Evolutionary conservation across 2,113 vertebrate species (phyloP).

Genomic region (Synodontis membranacea): DNA sequence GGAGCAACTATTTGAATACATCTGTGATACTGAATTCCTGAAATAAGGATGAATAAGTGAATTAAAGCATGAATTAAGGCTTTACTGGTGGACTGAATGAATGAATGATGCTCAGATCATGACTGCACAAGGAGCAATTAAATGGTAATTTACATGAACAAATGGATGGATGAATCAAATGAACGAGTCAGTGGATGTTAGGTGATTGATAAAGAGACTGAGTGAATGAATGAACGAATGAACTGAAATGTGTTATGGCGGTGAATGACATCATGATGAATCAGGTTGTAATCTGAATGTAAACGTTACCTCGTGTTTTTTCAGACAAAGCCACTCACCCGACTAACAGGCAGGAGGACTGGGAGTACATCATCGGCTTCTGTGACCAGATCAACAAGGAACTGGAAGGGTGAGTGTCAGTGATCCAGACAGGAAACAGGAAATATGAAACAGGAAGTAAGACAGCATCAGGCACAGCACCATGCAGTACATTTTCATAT

Average conservation of each 20-base stretch:
- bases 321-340: conserved; percentile 98
- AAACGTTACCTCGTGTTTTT: not conserved
- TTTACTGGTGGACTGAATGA: not conserved
- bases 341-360: conserved; percentile 94
- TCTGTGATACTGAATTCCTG: not conserved
- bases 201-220: too few relatives aligned
- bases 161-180: not conserved
- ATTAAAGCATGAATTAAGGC: not conserved
- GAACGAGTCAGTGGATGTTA: not conserved
- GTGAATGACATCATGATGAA: not conserved
- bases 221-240: not conserved
- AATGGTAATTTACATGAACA: not conserved
- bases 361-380: conserved; percentile 99
- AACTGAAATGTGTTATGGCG: not conserved
- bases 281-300: not conserved
- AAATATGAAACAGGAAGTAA: not conserved
- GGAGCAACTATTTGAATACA: not conserved
- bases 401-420: conserved; percentile 84
- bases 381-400: conserved; percentile 99
- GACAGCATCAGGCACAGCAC: not conserved
- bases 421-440: not conserved
- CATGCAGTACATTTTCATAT: not conserved
- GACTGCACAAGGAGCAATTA: too few relatives aligned
- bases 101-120: not conserved
- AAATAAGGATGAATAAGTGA: not conserved